A percentile compares a stretch with the other conserved stretches of the same genome.
phyloP scores from a whole-genome alignment of 2,888 invertebrate species.

The Cephus pulcher region DNA sequence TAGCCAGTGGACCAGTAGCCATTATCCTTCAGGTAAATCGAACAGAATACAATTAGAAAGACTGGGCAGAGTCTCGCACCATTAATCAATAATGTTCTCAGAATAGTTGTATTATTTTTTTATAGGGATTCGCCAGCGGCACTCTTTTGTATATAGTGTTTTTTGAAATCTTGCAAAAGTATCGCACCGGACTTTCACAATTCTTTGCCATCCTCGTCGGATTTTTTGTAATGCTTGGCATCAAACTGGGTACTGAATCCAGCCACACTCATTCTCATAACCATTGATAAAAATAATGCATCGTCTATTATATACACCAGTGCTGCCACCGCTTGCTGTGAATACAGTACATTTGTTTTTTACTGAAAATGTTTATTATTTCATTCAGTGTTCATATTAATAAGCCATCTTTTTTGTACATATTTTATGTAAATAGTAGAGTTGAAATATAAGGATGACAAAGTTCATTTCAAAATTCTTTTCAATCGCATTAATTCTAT shows the following conservation, averaged over 20 bases:
- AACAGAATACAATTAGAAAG: background rate
- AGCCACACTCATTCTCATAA: background rate
- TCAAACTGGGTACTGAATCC: slow-evolving; percentile 62
- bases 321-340: too few species aligned
- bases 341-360: too few species aligned
- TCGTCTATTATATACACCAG: background rate
- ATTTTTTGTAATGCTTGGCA: slow-evolving; percentile 79
- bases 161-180: slow-evolving; percentile 86
- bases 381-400: too few species aligned
- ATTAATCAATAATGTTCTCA: background rate
- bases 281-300: background rate
- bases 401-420: too few species aligned
- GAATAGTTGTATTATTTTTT: slow-evolving; percentile 20
- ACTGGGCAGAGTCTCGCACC: background rate
- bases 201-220: slow-evolving; percentile 77
- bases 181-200: slow-evolving; percentile 73
- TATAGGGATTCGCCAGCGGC: slow-evolving; percentile 90
- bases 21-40: slow-evolving; percentile 56
- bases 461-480: background rate
- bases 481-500: background rate
- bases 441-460: background rate
- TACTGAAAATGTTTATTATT: too few species aligned
- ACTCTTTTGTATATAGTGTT: slow-evolving; percentile 96
- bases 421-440: background rate
- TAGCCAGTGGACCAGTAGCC: slow-evolving; percentile 71